phyloP scores from a whole-genome alignment of 2,888 invertebrate species.

The Melipona beecheii region DNA sequence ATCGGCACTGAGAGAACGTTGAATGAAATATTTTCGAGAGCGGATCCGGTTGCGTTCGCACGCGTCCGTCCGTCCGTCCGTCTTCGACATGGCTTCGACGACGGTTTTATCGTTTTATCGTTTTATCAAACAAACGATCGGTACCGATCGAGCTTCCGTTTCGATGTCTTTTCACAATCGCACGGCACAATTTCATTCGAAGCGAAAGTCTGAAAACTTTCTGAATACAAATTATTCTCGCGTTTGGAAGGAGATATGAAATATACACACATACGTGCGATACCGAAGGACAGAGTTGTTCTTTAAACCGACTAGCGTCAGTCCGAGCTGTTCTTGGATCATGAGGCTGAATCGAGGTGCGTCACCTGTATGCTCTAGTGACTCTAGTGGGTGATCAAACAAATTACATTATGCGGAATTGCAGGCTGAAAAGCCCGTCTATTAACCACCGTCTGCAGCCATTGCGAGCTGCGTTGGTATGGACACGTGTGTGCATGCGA shows the following conservation, averaged over 20 bases:
- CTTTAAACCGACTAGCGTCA: slow-evolving; percentile 31
- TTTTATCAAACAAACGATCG: too few species aligned
- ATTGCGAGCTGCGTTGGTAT: slow-evolving; percentile 20
- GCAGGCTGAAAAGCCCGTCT: slow-evolving; percentile 60
- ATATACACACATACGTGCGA: rapidly evolving
- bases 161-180: too few species aligned
- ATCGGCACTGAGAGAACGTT: slow-evolving; percentile 61
- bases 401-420: slow-evolving; percentile 66
- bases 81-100: slow-evolving; percentile 23
- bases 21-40: slow-evolving; percentile 75
- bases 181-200: too few species aligned
- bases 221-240: too few species aligned
- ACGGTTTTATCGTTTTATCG: too few species aligned
- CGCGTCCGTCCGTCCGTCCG: slow-evolving; percentile 18
- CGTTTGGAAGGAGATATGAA: too few species aligned
- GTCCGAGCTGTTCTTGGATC: slow-evolving; percentile 51
- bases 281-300: too few species aligned
- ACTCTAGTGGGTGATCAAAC: slow-evolving; percentile 65
- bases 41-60: slow-evolving; percentile 51
- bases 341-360: slow-evolving; percentile 64
- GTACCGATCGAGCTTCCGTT: too few species aligned
- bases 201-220: too few species aligned
- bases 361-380: slow-evolving; percentile 59
- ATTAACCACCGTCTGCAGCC: slow-evolving; percentile 49
- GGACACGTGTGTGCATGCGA: slow-evolving; percentile 45